Evolutionary conservation across 2,888 invertebrate species (phyloP), one percentile per base, ranked within the genome.

Genomic region (Tinea pellionella): DNA sequence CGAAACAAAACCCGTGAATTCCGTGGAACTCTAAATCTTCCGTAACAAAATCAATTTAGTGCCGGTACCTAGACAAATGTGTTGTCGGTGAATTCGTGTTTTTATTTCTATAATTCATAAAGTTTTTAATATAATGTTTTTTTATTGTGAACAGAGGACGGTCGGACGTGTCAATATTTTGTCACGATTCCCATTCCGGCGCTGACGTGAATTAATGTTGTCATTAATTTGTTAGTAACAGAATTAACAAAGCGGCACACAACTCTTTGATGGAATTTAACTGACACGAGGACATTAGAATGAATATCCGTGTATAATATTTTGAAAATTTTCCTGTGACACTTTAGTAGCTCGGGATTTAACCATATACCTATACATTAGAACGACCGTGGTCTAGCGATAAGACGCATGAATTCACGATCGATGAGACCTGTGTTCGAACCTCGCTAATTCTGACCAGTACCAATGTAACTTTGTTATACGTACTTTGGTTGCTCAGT

Each of bases 211-310:
- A 87, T 78, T 81, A 86, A 87, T 85, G 80, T 66, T 65, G 66
- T 73, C 78, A 82, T 84, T 85, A 84, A 84, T 84, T 78, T 76
- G 73, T 73, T 78, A 78, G 75, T 80, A 78, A 78, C 78, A 64
- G 78, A 83, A 84, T 83, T 82, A 84, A 81, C 72, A 65, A 68
- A 71, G 71, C 71, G 74, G 69, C 70, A 70, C 67, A 64, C 66
- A 67, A 43, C 57, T 11, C 75, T 83, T 81, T 84, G 78, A 83
- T 75, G 81, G 77, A 73, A 76, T 77, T 69, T 72, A 71, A 71
- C 69, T 68, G 67, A 66, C 67, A 16, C 47, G 13, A 15, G 47
- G 47, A 47, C 47, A 18, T 47, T 47, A 47, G 47, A 47, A 47
- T 47, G 8, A 42, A 24, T 24, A 24, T 6, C 6, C 24, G 24